Evolutionary conservation across 2,113 vertebrate species (phyloP), one percentile per base, ranked within the genome.

Genomic region (Mesembrinibis cayennensis): DNA sequence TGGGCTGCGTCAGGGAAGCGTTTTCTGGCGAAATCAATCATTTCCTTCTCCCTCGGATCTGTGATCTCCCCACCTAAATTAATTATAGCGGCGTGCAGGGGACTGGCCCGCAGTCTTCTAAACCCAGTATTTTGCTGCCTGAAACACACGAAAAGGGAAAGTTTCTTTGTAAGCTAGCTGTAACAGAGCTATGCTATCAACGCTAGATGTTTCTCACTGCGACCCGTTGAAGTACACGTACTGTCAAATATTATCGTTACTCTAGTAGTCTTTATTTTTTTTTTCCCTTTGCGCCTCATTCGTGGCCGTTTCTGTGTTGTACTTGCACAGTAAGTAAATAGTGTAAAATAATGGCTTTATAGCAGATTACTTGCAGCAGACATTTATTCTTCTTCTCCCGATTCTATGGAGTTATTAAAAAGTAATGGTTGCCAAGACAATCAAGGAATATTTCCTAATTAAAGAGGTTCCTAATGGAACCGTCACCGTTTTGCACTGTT

Each of bases 271-370:
- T 50, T 49, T n/a, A 2, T 79, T 79, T 79, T 32, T 26, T 66
- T 70, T 26, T 44, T 26, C 14, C 42, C 73, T 85, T 40, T 27
- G 62, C 30, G 11, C 61, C 77, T 94, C 58, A 27, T 49, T 65
- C 78, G 4, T 3, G 93, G 89, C 90, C 87, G 82, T 94, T 92
- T 44, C 25, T 3, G n/a, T 40, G 77, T 92, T 92, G 88, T 56
- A 67, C 25, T 50, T 66, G 38, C 86, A n/a, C n/a, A n/a, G n/a
- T n/a, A n/a, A n/a, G n/a, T n/a, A n/a, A n/a, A n/a, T n/a, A n/a
- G n/a, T n/a, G n/a, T 49, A 72, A 97, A 97, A 96, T 82, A 94
- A 97, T 85, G 95, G 89, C 95, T 96, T 96, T 95, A 56, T 70
- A 80, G 95, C 89, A 88, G 97, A 95, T 96, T 85, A 93, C 71